These are phyloP conservation scores for Rissa tridactyla DNA, from an alignment of 2,113 vertebrate species.

Conservation along the genomic window DNA sequence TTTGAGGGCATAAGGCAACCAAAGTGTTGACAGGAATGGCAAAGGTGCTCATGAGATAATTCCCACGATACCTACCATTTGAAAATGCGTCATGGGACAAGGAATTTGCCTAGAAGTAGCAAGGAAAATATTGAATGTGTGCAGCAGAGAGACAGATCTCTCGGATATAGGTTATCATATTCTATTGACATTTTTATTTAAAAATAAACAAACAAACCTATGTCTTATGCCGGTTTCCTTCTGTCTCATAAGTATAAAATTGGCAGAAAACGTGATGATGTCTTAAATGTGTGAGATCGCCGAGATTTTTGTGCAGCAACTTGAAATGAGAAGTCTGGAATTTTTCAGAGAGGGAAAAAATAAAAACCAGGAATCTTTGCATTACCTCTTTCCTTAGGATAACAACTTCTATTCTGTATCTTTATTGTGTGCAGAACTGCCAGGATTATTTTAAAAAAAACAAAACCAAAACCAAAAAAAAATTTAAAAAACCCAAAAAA, in stretches of 20 bases:
- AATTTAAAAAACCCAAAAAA: not conserved
- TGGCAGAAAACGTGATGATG: not conserved
- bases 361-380: not conserved
- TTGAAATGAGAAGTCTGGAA: not conserved
- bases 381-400: not conserved
- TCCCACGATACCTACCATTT: not conserved
- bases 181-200: not conserved
- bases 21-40: not conserved
- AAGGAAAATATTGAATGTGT: not conserved
- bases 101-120: not conserved
- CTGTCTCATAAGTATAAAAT: not conserved
- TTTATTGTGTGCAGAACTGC: not conserved
- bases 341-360: not conserved
- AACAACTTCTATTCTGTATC: not conserved
- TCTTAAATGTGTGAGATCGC: not conserved
- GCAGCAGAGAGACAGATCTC: not conserved
- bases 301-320: not conserved
- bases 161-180: not conserved
- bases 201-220: not conserved
- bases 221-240: not conserved
- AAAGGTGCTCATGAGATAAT: not conserved
- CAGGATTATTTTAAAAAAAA: not conserved
- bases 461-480: not conserved
- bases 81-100: not conserved
- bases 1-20: not conserved